Base-by-base conservation (phyloP, 2,113 vertebrate species). In the Silurus glanis region DNA sequence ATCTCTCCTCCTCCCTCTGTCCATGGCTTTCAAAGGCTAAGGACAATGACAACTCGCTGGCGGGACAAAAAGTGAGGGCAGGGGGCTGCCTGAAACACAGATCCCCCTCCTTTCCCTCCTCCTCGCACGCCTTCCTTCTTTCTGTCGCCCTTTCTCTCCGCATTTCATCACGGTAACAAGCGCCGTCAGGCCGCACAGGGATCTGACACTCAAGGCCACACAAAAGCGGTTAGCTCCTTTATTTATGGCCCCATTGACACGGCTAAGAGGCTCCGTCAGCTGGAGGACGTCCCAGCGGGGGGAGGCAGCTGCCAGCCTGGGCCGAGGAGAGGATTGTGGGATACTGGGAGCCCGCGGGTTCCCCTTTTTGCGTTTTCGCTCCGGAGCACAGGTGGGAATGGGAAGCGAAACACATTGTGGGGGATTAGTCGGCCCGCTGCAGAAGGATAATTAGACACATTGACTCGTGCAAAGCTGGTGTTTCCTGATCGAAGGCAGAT, bases 241-340 rank as follows among this genome's bases (percentile, higher is more conserved):
- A 96, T 95, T 95, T 95, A 96, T 95, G 94, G 92, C 94, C 91
- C 94, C 92, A 94, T 95, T 94, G 94, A 95, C 94, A 95, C 90
- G 58, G 93, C 92, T 93, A 94, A 94, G 93, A 93, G 92, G 91
- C 91, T 92, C 94, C 93, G 94, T 94, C 94, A 95, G 94, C 95
- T 95, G 94, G 94, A 92, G 93, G 93, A 94, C 85, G 93, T 94
- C 95, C 94, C 95, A 94, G 94, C 93, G 90, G 94, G 94, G 92
- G 93, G 92, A 94, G 92, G 94, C 94, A 95, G 95, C 95, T 96
- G 94, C 93, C 90, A 91, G 90, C 91, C 92, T 93, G 91, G 90
- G 90, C 86, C 87, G 92, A 91, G 82, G 82, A 71, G 88, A 85
- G 90, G 91, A 91, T 93, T 93, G 93, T 94, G 91, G 83, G 83